Evolutionary conservation across 2,888 invertebrate genomes (phyloP), one percentile per base, ranked within the genome.

Genomic region (Eupithecia vulgata): DNA sequence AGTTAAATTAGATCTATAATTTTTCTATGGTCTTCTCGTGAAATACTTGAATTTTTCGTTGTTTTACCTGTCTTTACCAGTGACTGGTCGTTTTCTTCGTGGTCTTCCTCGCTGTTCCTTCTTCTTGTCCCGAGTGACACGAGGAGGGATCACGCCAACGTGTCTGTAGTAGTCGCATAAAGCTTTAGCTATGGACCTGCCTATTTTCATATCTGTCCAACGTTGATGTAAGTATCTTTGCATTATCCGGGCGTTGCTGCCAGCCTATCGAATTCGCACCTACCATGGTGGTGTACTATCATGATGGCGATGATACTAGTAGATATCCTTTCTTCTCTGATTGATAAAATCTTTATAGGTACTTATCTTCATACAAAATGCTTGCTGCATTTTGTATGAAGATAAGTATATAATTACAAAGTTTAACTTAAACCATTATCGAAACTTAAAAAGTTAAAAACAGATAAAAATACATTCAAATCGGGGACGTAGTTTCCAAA

Each of bases 101-200:
- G 89, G 86, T 40, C 92, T 83, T 17, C 91, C 87, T 13, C 92
- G 83, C 3, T 82, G 80, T 17, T 91, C 91, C 74, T 89, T 90
- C 79, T 91, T 92, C 82, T 93, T 93, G 74, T 78, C 83, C 52
- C 85, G 83, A 59, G 91, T 85, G 15, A 88, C 80, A 12, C 91
- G 92, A 76, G 94, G 95, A 70, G 95, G 95, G 80, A 95, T 94
- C 80, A 95, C 93, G 74, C 95, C 93, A 79, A 95, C 90, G 83
- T 95, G 95, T 74, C 95, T 91, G 86, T 95, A 95, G 87, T 95
- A 95, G 86, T 95, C 95, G 81, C 95, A 95, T 78, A 95, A 88
- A 75, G 94, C 93, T 88, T 95, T 95, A 80, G 90, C 95, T 84
- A 95, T 83, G 79, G 95, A 92, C 76, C 90, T 84, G 8, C 92